Evolutionary conservation across 30 jellyfish, hydroid and myxozoan genomes (phyloP).

Genomic region (Sanderia malayensis): DNA sequence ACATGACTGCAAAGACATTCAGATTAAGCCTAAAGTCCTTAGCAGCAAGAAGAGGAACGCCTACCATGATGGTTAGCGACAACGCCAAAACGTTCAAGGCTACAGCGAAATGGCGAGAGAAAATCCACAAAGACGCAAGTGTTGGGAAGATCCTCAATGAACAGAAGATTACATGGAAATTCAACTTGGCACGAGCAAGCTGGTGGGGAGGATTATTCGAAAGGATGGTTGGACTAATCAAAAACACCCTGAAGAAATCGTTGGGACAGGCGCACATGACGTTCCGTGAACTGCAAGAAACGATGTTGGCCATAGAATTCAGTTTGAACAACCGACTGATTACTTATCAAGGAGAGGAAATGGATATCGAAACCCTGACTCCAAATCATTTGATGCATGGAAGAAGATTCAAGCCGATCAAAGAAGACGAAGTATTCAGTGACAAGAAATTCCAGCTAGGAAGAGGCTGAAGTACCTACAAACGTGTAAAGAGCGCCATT

Average conservation of each 20-base stretch:
- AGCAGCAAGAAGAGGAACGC: background rate
- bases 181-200: background rate
- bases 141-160: background rate
- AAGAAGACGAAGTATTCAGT: constrained; percentile 30
- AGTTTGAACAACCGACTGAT: constrained; percentile 10
- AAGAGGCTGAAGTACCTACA: constrained; percentile 18
- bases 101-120: background rate
- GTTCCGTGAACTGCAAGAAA: background rate
- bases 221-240: constrained; percentile 4
- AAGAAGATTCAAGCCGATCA: constrained; percentile 24
- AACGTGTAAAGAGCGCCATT: constrained; percentile 14
- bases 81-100: constrained; percentile 10
- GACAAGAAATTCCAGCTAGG: constrained; percentile 36
- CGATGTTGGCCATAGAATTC: background rate
- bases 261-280: background rate
- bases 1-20: background rate
- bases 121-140: background rate
- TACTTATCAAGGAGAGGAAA: background rate
- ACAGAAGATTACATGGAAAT: background rate
- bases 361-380: background rate
- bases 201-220: constrained; percentile 8
- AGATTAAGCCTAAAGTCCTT: background rate
- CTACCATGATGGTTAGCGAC: constrained; percentile 6
- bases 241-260: background rate
- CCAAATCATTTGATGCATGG: constrained; percentile 17